Base-by-base conservation (phyloP, 2,888 invertebrate species). In the Macrosoma leucophasiata region DNA sequence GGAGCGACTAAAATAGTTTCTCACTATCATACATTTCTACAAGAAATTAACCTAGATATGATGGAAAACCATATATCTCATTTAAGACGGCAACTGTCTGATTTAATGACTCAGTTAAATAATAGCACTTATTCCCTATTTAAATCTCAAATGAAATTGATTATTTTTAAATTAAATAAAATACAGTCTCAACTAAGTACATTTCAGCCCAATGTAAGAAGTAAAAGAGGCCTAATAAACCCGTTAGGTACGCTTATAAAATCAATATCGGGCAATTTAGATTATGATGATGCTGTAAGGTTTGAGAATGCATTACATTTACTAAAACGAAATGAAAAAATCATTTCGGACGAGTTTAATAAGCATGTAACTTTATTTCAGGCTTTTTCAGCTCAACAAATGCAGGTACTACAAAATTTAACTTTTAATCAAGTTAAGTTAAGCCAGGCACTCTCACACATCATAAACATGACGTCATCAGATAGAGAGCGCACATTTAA, bases 11-110 rank as follows among this genome's bases (percentile, higher is more conserved):
- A 32, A 36, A 17, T 48, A 4, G 20, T 43, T 13, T 39, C 50
- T n/a, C 48, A 49, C 10, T 48, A 44, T 21, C 52, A 50, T 36
- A 31, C 47, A 4, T 48, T 50, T 15, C 12, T 46, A 22, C 33
- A 35, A 11, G 10, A 23, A 8, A 23, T 23, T 23, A 23, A 23
- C 13, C 13, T 29, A 21, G 29, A 29, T 21, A 6, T 29, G 9
- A 29, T 12, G 13, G 21, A 29, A 21, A 29, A n/a, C n/a, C n/a
- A n/a, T n/a, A n/a, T n/a, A n/a, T n/a, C 21, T 13, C 29, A 29
- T 14, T 10, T 29, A 21, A 21, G n/a, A n/a, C n/a, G n/a, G n/a
- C n/a, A n/a, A n/a, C n/a, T n/a, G n/a, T n/a, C 21, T 21, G 14
- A 21, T 21, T 9, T 21, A 10, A 21, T 11, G 11, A 21, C 9